Base-by-base conservation (phyloP, 1,140 invertebrate species). In the Contarinia nasturtii region DNA sequence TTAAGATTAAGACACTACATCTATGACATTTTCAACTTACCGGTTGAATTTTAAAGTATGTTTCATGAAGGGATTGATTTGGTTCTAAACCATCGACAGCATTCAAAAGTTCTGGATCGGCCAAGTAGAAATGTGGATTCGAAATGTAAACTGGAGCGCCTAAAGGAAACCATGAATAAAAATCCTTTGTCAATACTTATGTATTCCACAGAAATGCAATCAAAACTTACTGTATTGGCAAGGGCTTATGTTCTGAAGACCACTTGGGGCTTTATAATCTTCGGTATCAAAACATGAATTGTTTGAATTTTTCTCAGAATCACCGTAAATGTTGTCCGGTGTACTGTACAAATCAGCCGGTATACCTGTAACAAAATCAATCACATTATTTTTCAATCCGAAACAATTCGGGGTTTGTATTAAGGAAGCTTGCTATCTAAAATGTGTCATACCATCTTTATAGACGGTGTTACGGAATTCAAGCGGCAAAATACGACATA, bases 51-150 rank as follows among this genome's bases (percentile, higher is more conserved):
- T 85, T 82, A 54, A 90, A 81, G 58, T 79, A 86, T 1, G 82
- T 79, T 60, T 74, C 71, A 55, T 91, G 87, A 50, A 77, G 68
- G 50, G 80, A 69, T 48, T 72, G 66, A 12, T 77, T 63, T 0
- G 86, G 85, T 4, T 72, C 71, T 1, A 93, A 61, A 8, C 87
- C 88, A 49, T 79, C 76, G 4, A 91, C 75, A 0, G 71, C 66
- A 8, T 80, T 67, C 2, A 80, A 57, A 1, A 91, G 71, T 36
- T 68, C 67, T 0, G 78, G 76, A 65, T 91, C 82, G 0, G 82
- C 81, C 53, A 88, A 74, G 50, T 80, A 83, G 64, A 90, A 93
- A 61, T 93, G 88, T 5, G 88, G 88, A 61, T 81, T 87, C 0
- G 86, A 91, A 7, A 89, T 58, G 52, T 83, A 86, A 2, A 91